phyloP scores from a whole-genome alignment of 2,113 vertebrate species.

The Rhombomys opimus region DNA sequence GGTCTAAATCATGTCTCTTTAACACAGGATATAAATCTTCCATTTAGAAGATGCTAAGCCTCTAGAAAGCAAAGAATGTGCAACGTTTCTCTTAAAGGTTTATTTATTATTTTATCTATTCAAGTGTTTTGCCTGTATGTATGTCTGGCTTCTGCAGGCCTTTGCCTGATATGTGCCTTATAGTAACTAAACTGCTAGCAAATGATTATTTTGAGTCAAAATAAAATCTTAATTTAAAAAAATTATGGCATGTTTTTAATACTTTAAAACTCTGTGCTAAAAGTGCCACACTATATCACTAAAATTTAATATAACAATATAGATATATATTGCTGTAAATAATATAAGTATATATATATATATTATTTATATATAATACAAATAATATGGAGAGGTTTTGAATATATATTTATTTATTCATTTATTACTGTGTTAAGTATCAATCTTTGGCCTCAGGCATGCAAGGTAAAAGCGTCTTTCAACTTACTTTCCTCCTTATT shows the following conservation, averaged over 20 bases:
- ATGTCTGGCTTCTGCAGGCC: neutral
- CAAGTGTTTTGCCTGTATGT: neutral
- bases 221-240: neutral
- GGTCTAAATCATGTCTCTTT: neutral
- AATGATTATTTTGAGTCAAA: conserved; percentile 11
- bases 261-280: neutral
- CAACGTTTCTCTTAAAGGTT: neutral
- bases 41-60: neutral
- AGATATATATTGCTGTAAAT: too few relatives aligned
- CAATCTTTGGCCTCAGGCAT: neutral
- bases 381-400: conserved; percentile 21
- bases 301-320: neutral
- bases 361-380: neutral
- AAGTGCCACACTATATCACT: conserved; percentile 41
- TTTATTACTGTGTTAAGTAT: neutral
- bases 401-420: neutral
- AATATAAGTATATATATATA: too few relatives aligned
- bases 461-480: conserved; percentile 7
- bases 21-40: neutral
- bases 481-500: neutral
- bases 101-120: neutral
- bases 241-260: neutral
- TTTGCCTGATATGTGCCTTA: neutral
- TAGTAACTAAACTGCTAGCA: conserved; percentile 21
- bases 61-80: neutral